Conservation (phyloP, 2,113 vertebrate genomes). For the Lamprologus speciosus region DNA sequence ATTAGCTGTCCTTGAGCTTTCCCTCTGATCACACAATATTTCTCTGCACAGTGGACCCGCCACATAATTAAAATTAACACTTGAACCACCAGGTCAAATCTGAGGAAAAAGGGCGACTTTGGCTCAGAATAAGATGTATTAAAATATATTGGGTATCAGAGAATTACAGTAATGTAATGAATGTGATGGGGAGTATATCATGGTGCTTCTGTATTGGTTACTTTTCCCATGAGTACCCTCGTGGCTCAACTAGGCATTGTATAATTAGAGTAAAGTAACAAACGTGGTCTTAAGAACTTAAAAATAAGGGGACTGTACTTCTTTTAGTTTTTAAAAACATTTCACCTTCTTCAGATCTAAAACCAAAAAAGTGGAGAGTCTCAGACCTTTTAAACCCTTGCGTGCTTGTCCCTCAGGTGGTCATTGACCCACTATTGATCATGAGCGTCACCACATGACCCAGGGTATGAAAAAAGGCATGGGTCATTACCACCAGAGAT, state of each 20-base stretch:
- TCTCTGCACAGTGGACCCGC: neutral
- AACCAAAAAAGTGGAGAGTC: neutral
- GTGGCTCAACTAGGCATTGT: neutral
- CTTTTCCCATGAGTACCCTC: neutral
- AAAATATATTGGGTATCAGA: neutral
- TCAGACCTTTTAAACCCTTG: neutral
- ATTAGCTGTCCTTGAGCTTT: neutral
- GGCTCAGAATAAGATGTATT: neutral
- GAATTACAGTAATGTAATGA: neutral
- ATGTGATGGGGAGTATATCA: neutral
- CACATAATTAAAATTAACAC: neutral
- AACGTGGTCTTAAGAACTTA: neutral
- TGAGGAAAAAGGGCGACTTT: neutral
- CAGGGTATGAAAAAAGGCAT: neutral
- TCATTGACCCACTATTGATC: neutral
- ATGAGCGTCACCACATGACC: neutral
- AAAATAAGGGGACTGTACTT: neutral
- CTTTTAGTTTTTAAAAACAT: neutral
- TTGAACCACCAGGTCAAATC: neutral
- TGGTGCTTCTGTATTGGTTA: neutral
- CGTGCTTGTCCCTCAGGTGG: neutral
- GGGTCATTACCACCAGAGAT: neutral
- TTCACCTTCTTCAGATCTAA: neutral
- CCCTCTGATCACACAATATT: neutral
- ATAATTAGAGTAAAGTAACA: neutral